Evolutionary conservation across 2,888 invertebrate species (phyloP).

Genomic region (Coelinius sp.): DNA sequence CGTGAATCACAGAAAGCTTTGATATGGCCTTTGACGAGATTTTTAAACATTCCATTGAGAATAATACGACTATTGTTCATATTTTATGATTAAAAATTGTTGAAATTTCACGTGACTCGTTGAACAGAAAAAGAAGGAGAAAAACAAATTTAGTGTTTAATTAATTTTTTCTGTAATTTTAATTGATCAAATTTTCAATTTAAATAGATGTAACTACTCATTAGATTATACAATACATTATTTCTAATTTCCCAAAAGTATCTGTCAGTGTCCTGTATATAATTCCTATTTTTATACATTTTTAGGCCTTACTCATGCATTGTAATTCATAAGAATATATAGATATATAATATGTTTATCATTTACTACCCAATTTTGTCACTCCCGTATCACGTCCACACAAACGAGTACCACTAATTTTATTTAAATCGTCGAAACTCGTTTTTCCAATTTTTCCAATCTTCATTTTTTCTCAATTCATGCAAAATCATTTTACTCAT

Average conservation of each 20-base stretch:
- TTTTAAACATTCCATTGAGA: constrained; percentile 7
- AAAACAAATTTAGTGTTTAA: too few species aligned
- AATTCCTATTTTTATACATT: constrained; percentile 16
- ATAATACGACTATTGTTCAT: too few species aligned
- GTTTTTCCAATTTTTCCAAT: constrained; percentile 34
- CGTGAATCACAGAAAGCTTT: constrained; percentile 69
- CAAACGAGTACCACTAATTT: not conserved
- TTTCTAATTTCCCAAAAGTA: constrained; percentile 23
- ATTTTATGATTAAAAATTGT: too few species aligned
- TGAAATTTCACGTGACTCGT: constrained; percentile 45
- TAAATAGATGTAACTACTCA: constrained; percentile 40
- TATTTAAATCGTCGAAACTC: constrained; percentile 14
- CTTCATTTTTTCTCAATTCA: constrained; percentile 28
- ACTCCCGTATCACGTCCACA: not conserved
- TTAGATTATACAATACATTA: constrained; percentile 36
- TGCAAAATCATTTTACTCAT: constrained; percentile 26
- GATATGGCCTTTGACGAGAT: constrained; percentile 66
- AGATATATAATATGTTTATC: constrained; percentile 43
- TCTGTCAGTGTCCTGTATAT: constrained; percentile 41
- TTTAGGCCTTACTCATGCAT: constrained; percentile 60
- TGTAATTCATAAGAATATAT: constrained; percentile 52
- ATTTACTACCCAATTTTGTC: constrained; percentile 10
- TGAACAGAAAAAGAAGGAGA: not conserved
- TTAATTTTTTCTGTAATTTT: too few species aligned
- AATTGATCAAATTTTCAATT: not conserved